Evolutionary conservation across 1,140 invertebrate genomes (phyloP), one percentile per base, ranked within the genome.

Genomic region (Drosophila subpulchrella): DNA sequence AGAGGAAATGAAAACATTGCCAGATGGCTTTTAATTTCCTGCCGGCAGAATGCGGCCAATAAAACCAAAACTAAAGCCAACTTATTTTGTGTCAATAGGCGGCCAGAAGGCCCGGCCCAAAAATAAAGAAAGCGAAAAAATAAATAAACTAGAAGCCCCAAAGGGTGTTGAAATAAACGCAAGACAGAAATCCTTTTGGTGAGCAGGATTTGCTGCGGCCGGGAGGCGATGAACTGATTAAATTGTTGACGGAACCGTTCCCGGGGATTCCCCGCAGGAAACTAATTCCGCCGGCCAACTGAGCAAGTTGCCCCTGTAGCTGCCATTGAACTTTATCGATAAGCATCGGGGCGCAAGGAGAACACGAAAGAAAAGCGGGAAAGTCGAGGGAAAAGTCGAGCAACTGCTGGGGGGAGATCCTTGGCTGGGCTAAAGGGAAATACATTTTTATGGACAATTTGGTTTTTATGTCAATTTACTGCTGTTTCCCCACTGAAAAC

Each of bases 371-470:
- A 47, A 56, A 51, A 57, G 57, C 50, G 51, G 63, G 42, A 63
- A 50, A 53, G 54, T 58, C 57, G 15, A 50, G 59, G 58, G 24
- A 58, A 58, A 70, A 61, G 46, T 10, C 34, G 34, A 34, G 12
- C 55, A 58, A 56, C 63, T 63, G 62, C 67, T 50, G 41, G 54
- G 74, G 20, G 76, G 74, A 67, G 50, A 78, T 83, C 67, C 86
- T 70, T 75, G 67, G 56, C 58, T 75, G 72, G 82, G 82, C 81
- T 81, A 86, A 82, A 86, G 82, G 85, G 81, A 84, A 89, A 89
- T 90, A 89, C 84, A 89, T 84, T 89, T 89, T 89, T 89, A 89
- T 89, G 84, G 84, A 89, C 84, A 89, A 89, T 89, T 89, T 89
- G 84, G 85, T 89, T 89, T 89, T 89, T 89, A 89, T 89, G 84